A percentile compares a stretch with the other conserved stretches of the same genome.
phyloP scores from a whole-genome alignment of 2,888 invertebrate genomes.

The Rosalia funebris region DNA sequence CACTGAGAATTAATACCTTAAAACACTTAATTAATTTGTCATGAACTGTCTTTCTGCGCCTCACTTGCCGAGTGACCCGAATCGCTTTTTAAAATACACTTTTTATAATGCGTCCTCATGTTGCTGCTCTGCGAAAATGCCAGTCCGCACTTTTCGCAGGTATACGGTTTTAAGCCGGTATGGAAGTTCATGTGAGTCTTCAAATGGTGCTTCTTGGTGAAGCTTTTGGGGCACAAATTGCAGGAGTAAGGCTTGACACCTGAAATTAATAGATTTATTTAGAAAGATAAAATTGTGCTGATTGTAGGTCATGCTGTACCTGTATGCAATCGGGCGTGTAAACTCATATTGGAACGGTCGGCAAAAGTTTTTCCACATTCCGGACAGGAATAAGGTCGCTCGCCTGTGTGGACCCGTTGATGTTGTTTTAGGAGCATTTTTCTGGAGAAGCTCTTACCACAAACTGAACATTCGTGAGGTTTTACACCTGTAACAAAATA shows the following conservation, averaged over 20 bases:
- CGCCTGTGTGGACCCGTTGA: slow-evolving; percentile 83
- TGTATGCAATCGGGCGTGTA: slow-evolving; percentile 82
- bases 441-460: slow-evolving; percentile 84
- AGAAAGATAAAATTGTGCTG: too few species aligned
- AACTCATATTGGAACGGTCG: slow-evolving; percentile 85
- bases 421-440: slow-evolving; percentile 88
- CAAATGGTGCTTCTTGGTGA: slow-evolving; percentile 86
- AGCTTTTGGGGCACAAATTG: slow-evolving; percentile 77
- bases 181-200: slow-evolving; percentile 88
- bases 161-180: slow-evolving; percentile 83
- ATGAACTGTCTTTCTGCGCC: slow-evolving; percentile 14
- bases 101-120: slow-evolving; percentile 87
- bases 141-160: slow-evolving; percentile 77
- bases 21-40: too few species aligned
- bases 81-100: slow-evolving; percentile 67
- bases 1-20: too few species aligned
- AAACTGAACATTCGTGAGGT: slow-evolving; percentile 80
- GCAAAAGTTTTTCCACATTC: slow-evolving; percentile 86
- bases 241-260: slow-evolving; percentile 81
- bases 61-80: not conserved
- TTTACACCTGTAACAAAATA: slow-evolving; percentile 80
- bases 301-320: slow-evolving; percentile 61
- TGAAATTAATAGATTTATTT: slow-evolving; percentile 57
- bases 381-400: slow-evolving; percentile 82
- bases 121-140: slow-evolving; percentile 87